phyloP scores from a whole-genome alignment of 2,797 vertebrate genomes.

The Nannoperca australis region DNA sequence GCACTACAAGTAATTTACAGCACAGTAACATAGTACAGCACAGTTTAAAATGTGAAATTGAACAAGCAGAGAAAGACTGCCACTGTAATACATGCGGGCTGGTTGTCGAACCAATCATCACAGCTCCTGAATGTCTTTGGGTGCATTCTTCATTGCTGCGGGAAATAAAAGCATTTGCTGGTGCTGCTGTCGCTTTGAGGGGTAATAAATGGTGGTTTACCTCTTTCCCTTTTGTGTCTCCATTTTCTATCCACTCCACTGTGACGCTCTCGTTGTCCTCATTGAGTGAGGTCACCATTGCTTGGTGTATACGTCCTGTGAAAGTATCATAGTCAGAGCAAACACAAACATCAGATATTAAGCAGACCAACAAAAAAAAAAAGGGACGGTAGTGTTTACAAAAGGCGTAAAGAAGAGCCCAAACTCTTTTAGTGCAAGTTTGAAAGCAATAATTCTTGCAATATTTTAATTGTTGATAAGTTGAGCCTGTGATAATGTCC shows the following conservation, averaged over 20 bases:
- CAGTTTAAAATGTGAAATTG: background rate
- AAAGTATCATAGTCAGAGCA: constrained; percentile 37
- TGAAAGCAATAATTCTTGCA: background rate
- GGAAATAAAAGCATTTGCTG: constrained; percentile 37
- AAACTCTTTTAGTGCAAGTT: background rate
- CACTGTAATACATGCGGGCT: constrained; percentile 15
- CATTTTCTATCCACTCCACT: constrained; percentile 99
- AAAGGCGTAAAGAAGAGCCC: background rate
- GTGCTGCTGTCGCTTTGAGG: constrained; percentile 22
- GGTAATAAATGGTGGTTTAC: constrained; percentile 78
- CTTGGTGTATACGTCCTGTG: constrained; percentile 96
- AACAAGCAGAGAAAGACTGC: background rate
- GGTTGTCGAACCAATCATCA: constrained; percentile 53
- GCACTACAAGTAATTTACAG: background rate
- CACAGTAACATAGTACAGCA: background rate
- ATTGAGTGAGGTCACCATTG: constrained; percentile 97
- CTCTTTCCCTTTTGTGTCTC: constrained; percentile 99
- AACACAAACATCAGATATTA: constrained; percentile 33
- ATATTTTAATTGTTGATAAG: background rate
- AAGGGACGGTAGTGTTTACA: background rate
- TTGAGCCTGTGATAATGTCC: background rate
- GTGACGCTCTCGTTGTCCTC: constrained; percentile 98
- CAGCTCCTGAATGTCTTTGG: constrained; percentile 38
- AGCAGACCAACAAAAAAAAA: background rate
- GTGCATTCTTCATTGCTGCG: constrained; percentile 72